Evolutionary conservation across 2,797 vertebrate species (phyloP), one percentile per base, ranked within the genome.

Genomic region (Cirrhinus molitorella): DNA sequence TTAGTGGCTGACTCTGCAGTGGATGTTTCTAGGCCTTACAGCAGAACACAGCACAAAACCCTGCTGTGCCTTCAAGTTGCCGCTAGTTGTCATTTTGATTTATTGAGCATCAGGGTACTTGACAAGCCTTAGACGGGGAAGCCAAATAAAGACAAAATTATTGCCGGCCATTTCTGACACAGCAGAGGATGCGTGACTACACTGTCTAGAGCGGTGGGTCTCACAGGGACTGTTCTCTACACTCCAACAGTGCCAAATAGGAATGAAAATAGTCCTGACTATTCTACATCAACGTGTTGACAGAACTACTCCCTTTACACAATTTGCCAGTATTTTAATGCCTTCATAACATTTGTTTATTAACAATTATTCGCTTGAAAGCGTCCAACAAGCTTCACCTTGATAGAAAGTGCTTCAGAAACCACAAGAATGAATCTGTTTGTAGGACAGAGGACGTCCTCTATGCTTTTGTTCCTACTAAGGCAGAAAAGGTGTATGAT

Each of bases 81-180:
- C 47, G 77, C 77, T 81, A 81, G 80, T 70, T 68, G 80, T 85
- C 79, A 83, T 79, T 85, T 88, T 83, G 85, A 87, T 88, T 87
- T 59, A 85, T 81, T 73, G 25, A 67, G 67, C 79, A 82, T 63
- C 80, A 63, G 79, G 66, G 51, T 53, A 71, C 49, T 63, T 80
- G 87, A 88, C 85, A 85, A 84, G 75, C 57, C 70, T n/a, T 67
- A 55, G 34, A 55, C 9, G 3, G 51, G 34, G 47, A 31, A 51
- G 51, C 73, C 45, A 84, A 88, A 87, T 74, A 78, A 88, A 84
- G 67, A 85, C 40, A 67, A 79, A 61, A 73, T 51, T 47, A 74
- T 37, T 61, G 66, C 77, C 37, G 43, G 23, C 76, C 40, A 12
- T 81, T 75, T 83, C 16, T 66, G 66, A 83, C 75, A 70, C 55